Base-by-base conservation (phyloP, 2,888 invertebrate species). In the Melolontha melolontha region DNA sequence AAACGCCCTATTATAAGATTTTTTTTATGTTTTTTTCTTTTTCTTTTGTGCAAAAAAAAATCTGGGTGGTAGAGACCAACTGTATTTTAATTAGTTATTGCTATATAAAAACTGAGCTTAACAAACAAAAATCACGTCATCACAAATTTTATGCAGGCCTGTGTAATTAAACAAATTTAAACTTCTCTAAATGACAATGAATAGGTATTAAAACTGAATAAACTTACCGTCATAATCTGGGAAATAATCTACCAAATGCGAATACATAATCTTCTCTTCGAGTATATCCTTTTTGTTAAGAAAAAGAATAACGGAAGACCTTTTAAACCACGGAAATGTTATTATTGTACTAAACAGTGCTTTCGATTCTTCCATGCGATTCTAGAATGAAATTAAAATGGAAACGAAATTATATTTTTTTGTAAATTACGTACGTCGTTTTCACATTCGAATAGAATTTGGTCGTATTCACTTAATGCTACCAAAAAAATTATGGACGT, bases 331-430 rank as follows among this genome's bases (percentile, higher is more conserved):
- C 79, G 99, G 99, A 89, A 99, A 99, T 85, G 98, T 99, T 87
- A 99, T 99, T 88, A 99, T 99, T 83, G 99, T 99, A 90, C 97
- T 97, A 90, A 99, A 99, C 87, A 99, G 90, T 85, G 99, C 99
- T 91, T 99, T 99, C 79, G 98, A 98, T 89, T 99, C 99, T 85
- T 99, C 99, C 99, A 99, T 99, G 87, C 99, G 98, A 88, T 99
- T 99, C 98, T 97, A 86, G 34, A 34, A 34, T 5, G 1, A 5
- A 34, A 34, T 34, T 34, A 34, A 8, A 34, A 10, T 34, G 7
- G 34, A 8, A 34, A 89, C 22, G 71, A 62, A 6, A 52, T 0
- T 16, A 57, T 39, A 1, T 87, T 88, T 84, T 34, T 6, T 10
- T 34, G 2, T 34, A 5, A 34, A 64, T 50, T 41, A 83, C 87